Conservation (phyloP, 2,797 vertebrate genomes). For the Oreortyx pictus region DNA sequence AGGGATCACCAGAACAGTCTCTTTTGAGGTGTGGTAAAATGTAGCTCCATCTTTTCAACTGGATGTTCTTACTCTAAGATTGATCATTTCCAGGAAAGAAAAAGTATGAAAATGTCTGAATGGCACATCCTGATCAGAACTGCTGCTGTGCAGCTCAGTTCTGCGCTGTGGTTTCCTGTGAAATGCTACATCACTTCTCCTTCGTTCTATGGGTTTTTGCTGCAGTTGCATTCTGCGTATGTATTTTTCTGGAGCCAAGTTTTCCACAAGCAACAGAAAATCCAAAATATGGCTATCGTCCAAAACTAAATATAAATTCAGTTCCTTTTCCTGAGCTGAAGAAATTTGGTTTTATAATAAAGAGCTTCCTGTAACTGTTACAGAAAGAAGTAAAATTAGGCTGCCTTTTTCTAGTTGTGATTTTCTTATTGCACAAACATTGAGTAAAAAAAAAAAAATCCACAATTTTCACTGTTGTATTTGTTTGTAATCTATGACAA, state of each 20-base stretch:
- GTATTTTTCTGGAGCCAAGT: conserved; percentile 21
- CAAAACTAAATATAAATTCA: not conserved
- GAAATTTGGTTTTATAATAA: not conserved
- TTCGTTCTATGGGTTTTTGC: not conserved
- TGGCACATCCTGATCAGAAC: not conserved
- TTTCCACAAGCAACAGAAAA: conserved; percentile 1
- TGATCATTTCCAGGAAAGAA: not conserved
- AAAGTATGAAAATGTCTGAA: not conserved
- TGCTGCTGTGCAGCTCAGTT: not conserved
- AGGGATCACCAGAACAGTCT: not conserved
- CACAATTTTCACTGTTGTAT: not conserved
- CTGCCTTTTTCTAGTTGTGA: not conserved
- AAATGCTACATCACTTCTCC: not conserved
- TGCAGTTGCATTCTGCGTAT: not conserved
- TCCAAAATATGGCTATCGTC: conserved; percentile 17
- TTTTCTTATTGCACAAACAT: not conserved
- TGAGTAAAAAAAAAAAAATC: not conserved
- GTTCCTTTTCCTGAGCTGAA: not conserved
- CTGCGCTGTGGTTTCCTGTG: not conserved
- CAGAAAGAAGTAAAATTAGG: not conserved
- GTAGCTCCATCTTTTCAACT: not conserved
- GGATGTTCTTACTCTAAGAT: not conserved
- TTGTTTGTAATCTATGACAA: not conserved
- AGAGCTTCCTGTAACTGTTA: not conserved
- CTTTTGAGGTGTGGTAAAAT: not conserved